Conservation (phyloP, 2,797 vertebrate species). For the Pteronotus mesoamericanus region DNA sequence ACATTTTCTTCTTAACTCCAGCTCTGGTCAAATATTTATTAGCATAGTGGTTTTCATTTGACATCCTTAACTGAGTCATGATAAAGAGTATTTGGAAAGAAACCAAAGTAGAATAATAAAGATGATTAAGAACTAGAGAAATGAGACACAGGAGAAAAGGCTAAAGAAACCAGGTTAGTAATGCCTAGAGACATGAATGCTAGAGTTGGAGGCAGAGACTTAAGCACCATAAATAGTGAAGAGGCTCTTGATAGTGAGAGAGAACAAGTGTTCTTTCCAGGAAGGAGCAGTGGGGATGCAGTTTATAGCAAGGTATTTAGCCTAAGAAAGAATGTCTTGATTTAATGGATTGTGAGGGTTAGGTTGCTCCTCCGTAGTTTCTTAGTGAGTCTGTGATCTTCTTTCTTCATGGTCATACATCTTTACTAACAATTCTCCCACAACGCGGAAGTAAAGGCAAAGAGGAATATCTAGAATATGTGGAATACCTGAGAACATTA, state of each 20-base stretch:
- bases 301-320: background rate
- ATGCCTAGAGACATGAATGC: background rate
- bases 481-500: background rate
- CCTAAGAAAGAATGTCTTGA: background rate
- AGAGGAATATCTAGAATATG: background rate
- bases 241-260: background rate
- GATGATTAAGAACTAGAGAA: conserved; percentile 37
- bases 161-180: background rate
- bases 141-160: background rate
- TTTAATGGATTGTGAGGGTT: background rate
- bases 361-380: background rate
- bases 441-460: background rate
- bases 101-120: conserved; percentile 48
- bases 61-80: background rate
- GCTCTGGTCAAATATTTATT: conserved; percentile 47
- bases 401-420: background rate
- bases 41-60: conserved; percentile 34
- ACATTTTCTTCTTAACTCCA: conserved; percentile 9
- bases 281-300: background rate
- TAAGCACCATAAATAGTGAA: background rate
- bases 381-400: background rate
- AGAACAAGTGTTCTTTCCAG: background rate
- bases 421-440: background rate
- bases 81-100: conserved; percentile 45
- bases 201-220: background rate